Conservation (phyloP, 1,140 invertebrate genomes). For the Pomphorhynchus laevis region DNA sequence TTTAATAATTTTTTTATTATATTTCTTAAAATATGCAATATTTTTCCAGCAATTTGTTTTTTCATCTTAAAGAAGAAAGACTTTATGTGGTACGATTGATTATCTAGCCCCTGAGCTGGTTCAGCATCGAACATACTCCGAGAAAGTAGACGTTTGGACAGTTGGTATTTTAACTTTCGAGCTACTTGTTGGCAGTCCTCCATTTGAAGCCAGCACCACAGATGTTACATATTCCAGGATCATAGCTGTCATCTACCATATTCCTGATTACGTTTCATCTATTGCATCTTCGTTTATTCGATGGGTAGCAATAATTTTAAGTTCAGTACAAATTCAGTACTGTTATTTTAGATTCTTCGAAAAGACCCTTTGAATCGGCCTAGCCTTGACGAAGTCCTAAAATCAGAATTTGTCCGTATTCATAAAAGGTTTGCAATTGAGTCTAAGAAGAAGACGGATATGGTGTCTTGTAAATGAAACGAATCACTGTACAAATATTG, state of each 20-base stretch:
- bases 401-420: too few relatives aligned
- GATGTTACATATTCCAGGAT: constrained; percentile 47
- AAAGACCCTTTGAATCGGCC: too few relatives aligned
- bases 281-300: neutral
- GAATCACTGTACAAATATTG: too few relatives aligned
- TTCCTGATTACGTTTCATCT: neutral
- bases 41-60: too few relatives aligned
- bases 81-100: constrained; percentile 64
- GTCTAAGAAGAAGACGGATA: too few relatives aligned
- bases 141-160: constrained; percentile 67
- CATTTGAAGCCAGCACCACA: constrained; percentile 39
- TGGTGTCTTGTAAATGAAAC: too few relatives aligned
- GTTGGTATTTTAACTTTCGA: constrained; percentile 60
- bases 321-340: neutral
- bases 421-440: too few relatives aligned
- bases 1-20: too few relatives aligned
- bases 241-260: neutral
- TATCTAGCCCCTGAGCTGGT: constrained; percentile 81
- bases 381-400: too few relatives aligned
- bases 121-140: constrained; percentile 42
- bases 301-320: neutral
- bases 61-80: constrained; percentile 31
- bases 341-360: too few relatives aligned
- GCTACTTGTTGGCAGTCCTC: constrained; percentile 45
- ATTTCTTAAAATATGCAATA: too few relatives aligned